Base-by-base conservation (phyloP, 2,113 vertebrate genomes). In the Choloepus hoffmanni region DNA sequence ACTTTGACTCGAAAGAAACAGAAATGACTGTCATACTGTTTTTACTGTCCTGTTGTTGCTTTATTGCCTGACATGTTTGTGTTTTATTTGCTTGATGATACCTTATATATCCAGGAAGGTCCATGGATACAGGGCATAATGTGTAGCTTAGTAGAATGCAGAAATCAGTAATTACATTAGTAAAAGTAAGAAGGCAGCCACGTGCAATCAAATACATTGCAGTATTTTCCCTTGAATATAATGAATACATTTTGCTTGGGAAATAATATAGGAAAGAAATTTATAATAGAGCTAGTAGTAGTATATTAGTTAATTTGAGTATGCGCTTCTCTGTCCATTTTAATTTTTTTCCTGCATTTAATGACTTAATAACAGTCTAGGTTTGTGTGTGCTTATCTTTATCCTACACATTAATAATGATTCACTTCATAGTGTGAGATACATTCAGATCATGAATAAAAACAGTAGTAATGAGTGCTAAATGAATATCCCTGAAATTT, bases 401-500 rank as follows among this genome's bases (percentile, higher is more conserved):
- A 48, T 95, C 40, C 55, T 94, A 18, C 26, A 87, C 2, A 65
- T 97, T 84, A 85, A 45, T 93, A 72, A 79, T 89, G 43, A 90
- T 74, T 88, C 23, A 65, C 16, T 88, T 95, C n/a, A 55, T 79
- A 77, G 13, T 74, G 2, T 95, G 19, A 24, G 33, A 58, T 33
- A 73, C 93, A 90, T 83, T 93, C 58, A 92, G 60, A 76, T 18
- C 21, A 8, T 91, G 68, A 95, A 70, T 92, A 93, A 96, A 94
- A 95, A 81, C 36, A 85, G 33, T 78, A 88, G 18, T 62, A 78
- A 0, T 88, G n/a, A 91, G 11, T 96, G 77, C 88, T 83, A 77
- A 97, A 92, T 77, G 70, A 24, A 50, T 0, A 93, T 94, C 91
- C 43, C 94, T 97, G 83, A 92, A 79, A 68, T 96, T 97, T 36